These are phyloP conservation scores for Lottia gigantea DNA, from an alignment of 2,888 invertebrate genomes.

Conservation along the genomic window DNA sequence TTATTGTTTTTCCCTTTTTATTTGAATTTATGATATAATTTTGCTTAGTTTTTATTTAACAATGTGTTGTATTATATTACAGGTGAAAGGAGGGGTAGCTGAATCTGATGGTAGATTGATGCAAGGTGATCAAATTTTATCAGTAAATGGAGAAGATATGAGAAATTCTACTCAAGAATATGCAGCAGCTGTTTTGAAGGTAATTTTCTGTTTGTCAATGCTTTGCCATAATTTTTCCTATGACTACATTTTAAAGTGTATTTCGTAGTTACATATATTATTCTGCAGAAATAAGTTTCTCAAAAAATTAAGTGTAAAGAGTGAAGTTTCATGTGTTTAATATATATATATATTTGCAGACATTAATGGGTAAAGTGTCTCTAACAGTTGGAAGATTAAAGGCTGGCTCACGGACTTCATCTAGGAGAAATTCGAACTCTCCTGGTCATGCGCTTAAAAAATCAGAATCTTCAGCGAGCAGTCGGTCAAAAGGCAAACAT, in stretches of 20 bases:
- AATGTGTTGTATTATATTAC: conserved; percentile 33
- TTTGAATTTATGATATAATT: too few species aligned
- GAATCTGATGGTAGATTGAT: conserved; percentile 86
- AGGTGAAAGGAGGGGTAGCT: conserved; percentile 90
- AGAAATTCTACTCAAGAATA: conserved; percentile 77
- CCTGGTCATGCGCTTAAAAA: conserved; percentile 57
- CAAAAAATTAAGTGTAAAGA: neutral
- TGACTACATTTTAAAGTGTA: neutral
- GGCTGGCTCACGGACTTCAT: conserved; percentile 70
- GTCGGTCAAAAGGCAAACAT: conserved; percentile 59
- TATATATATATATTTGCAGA: too few species aligned
- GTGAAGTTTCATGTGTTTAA: neutral
- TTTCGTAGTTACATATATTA: too few species aligned
- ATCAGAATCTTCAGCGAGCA: conserved; percentile 62
- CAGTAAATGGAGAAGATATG: conserved; percentile 87
- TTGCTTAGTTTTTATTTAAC: neutral
- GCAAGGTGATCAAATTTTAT: conserved; percentile 89
- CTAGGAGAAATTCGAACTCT: conserved; percentile 56
- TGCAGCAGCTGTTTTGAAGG: conserved; percentile 88
- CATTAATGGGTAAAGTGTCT: conserved; percentile 82
- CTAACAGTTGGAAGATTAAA: conserved; percentile 90
- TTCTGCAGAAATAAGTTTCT: too few species aligned
- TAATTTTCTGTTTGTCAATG: conserved; percentile 32
- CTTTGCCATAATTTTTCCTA: neutral
- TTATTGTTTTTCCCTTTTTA: too few species aligned